These are phyloP conservation scores for Hydrozoanthus gracilis DNA, from an alignment of 92 coral and sea anemone species.

Conservation along the genomic window DNA sequence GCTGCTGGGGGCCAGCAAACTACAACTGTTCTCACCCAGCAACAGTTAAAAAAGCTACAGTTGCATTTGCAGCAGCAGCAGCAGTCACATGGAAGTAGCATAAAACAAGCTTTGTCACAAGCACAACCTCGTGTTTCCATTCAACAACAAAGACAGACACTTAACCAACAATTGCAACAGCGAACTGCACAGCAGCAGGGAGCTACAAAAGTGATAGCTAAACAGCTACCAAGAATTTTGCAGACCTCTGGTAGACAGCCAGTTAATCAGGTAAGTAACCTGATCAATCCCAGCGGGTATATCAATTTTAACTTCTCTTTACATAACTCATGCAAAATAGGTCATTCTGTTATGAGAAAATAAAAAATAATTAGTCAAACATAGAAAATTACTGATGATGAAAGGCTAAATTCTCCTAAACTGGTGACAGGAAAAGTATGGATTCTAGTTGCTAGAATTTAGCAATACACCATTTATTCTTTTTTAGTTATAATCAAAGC, in stretches of 20 bases:
- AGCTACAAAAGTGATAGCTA: slow-evolving; percentile 61
- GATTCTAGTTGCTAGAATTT: too few species aligned
- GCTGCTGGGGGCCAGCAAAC: slow-evolving; percentile 14
- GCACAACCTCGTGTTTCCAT: slow-evolving; percentile 52
- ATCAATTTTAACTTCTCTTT: too few species aligned
- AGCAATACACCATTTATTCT: too few species aligned
- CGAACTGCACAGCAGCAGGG: slow-evolving; percentile 61
- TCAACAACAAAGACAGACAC: slow-evolving; percentile 55
- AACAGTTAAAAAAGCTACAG: slow-evolving; percentile 79
- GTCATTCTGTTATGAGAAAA: too few species aligned
- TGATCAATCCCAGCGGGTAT: too few species aligned
- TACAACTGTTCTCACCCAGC: slow-evolving; percentile 67
- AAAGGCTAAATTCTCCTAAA: too few species aligned
- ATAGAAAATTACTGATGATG: too few species aligned
- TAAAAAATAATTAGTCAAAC: too few species aligned
- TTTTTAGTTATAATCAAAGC: too few species aligned
- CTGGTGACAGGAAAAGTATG: too few species aligned
- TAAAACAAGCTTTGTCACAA: slow-evolving; percentile 55
- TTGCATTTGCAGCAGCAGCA: slow-evolving; percentile 67
- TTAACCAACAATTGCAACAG: slow-evolving; percentile 68
- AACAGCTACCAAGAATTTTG: slow-evolving; percentile 84
- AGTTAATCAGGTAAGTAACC: slow-evolving; percentile 67
- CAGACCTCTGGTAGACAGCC: slow-evolving; percentile 89
- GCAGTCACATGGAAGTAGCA: slow-evolving; percentile 70
- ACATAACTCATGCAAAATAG: too few species aligned